Evolutionary conservation across 2,888 invertebrate species (phyloP).

Genomic region (Nemapogon koenigi): DNA sequence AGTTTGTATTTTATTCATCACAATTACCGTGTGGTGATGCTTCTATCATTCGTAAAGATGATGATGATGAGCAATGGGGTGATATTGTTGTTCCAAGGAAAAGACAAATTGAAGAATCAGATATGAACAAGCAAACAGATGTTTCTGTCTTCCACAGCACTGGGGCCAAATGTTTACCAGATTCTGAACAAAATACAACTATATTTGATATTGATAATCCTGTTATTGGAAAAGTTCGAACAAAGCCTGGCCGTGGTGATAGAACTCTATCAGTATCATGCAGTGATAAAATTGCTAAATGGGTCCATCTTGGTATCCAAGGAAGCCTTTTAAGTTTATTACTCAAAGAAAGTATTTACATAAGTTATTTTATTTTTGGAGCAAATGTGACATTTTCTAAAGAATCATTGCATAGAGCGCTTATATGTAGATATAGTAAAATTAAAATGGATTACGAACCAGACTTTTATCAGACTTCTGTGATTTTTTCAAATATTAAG

Average conservation of each 20-base stretch:
- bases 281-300: constrained; percentile 91
- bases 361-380: constrained; percentile 75
- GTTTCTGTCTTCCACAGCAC: constrained; percentile 65
- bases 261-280: constrained; percentile 90
- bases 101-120: constrained; percentile 22
- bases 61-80: constrained; percentile 32
- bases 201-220: constrained; percentile 69
- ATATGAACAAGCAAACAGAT: constrained; percentile 23
- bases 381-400: constrained; percentile 68
- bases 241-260: constrained; percentile 91
- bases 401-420: constrained; percentile 62
- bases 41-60: constrained; percentile 74
- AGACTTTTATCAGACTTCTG: constrained; percentile 28
- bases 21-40: constrained; percentile 95
- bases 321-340: constrained; percentile 79
- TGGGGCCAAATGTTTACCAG: constrained; percentile 83
- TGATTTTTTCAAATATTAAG: constrained; percentile 28
- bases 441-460: constrained; percentile 19
- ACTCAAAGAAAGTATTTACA: constrained; percentile 70
- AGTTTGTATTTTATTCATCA: constrained; percentile 85
- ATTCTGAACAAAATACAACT: constrained; percentile 64
- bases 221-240: constrained; percentile 73
- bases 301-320: constrained; percentile 86
- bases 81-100: constrained; percentile 28
- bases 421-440: constrained; percentile 36